Conservation (phyloP, 2,113 vertebrate species). For the Arvicanthis niloticus region DNA sequence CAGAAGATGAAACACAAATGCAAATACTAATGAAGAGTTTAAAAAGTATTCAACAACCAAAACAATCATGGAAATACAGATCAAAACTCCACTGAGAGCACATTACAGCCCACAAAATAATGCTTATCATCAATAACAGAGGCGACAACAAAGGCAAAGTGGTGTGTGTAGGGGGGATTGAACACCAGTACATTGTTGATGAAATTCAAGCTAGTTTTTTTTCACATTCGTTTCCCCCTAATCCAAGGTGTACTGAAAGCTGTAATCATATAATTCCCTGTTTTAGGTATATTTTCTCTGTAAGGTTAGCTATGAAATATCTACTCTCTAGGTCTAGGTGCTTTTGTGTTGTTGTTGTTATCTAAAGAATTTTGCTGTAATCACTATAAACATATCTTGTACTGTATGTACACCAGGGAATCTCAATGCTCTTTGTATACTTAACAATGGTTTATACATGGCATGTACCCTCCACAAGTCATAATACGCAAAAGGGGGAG, state of each 20-base stretch:
- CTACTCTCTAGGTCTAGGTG: neutral
- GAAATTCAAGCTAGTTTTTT: too few species aligned
- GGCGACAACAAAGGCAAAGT: too few species aligned
- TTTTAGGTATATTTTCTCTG: slow-evolving; percentile 21
- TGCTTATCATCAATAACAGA: neutral
- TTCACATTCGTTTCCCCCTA: neutral
- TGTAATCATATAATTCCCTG: neutral
- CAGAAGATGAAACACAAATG: neutral
- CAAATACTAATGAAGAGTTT: neutral
- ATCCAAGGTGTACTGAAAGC: neutral
- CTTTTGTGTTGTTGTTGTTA: neutral
- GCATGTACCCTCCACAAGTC: neutral
- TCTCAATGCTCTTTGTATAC: neutral
- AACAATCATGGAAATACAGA: neutral
- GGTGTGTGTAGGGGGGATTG: neutral
- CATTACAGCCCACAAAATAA: neutral
- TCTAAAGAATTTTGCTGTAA: neutral
- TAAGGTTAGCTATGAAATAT: neutral
- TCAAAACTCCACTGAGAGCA: neutral
- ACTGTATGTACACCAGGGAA: neutral
- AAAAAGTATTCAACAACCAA: neutral
- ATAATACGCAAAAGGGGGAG: slow-evolving; percentile 48
- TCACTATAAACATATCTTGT: slow-evolving; percentile 15
- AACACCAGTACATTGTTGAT: too few species aligned
- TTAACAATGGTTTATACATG: neutral